Evolutionary conservation across 1,140 invertebrate species (phyloP), one percentile per base, ranked within the genome.

Genomic region (Aphaenogaster ashmeadi): DNA sequence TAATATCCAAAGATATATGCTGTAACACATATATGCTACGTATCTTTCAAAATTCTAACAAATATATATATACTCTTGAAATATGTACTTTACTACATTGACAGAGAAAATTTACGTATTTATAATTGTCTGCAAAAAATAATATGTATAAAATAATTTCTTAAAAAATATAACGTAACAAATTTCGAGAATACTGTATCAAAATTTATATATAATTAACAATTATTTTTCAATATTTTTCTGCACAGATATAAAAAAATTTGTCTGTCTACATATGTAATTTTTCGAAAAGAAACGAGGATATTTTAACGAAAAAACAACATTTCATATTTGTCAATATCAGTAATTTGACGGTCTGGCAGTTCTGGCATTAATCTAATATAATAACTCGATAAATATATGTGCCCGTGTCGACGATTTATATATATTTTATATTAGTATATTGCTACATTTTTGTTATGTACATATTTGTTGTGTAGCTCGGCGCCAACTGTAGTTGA

Each of bases 291-390:
- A 72, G 41, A 58, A 50, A 8, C 41, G 21, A 44, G 21, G 21
- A 85, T 15, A 62, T 64, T 77, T 79, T 56, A 64, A 78, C 44
- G 18, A 50, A 52, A 75, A 60, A 41, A n/a, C 27, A 47, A 58
- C 81, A n/a, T 78, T 85, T 78, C 38, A 15, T 44, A 72, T 83
- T 71, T 72, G 50, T 83, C 41, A 79, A 64, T 79, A 47, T 79
- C 41, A 36, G 58, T 56, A 72, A 83, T 83, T 83, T 66, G 50
- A 56, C 47, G 52, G 38, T 72, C 47, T 44, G 52, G 54, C 54
- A 47, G 21, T 74, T 83, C 80, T 83, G 71, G 52, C 41, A 83
- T 83, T 58, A 83, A 83, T 83, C 67, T 83, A 60, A 58, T 83
- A 21, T 44, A 56, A 83, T 58, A 72, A 83, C 67, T 52, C 77